phyloP scores from a whole-genome alignment of 2,797 vertebrate genomes.

The Scolopax rusticola region DNA sequence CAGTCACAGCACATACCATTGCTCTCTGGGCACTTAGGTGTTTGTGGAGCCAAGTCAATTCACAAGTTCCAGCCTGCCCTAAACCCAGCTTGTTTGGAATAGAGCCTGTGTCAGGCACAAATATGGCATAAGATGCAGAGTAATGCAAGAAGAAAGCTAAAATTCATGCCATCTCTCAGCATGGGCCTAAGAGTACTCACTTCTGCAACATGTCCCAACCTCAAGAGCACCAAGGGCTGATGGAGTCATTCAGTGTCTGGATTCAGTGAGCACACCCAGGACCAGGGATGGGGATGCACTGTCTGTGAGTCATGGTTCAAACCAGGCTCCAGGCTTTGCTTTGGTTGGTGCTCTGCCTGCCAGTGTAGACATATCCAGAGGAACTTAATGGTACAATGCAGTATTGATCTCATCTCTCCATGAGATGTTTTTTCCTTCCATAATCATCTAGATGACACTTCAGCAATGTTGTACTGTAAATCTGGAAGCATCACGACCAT shows the following conservation, averaged over 20 bases:
- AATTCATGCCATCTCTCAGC: not conserved
- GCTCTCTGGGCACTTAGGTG: not conserved
- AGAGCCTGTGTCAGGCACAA: not conserved
- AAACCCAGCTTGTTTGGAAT: not conserved
- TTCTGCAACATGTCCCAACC: not conserved
- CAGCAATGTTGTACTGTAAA: not conserved
- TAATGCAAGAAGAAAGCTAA: not conserved
- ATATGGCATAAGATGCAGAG: not conserved
- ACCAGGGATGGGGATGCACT: not conserved
- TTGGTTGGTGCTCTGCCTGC: not conserved
- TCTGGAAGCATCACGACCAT: not conserved
- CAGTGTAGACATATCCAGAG: not conserved
- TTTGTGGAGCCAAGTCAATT: not conserved
- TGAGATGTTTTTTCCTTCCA: not conserved
- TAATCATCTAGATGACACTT: not conserved
- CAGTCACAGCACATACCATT: not conserved
- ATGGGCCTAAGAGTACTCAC: not conserved
- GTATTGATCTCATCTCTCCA: not conserved
- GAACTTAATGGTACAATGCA: not conserved
- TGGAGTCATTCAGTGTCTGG: not conserved
- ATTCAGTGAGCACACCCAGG: not conserved
- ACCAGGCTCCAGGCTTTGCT: not conserved
- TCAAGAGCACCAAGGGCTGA: not conserved
- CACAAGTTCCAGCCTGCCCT: not conserved
- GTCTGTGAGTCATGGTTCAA: fast-evolving